Conservation (phyloP, 2,888 invertebrate genomes). For the Campaea margaritaria region DNA sequence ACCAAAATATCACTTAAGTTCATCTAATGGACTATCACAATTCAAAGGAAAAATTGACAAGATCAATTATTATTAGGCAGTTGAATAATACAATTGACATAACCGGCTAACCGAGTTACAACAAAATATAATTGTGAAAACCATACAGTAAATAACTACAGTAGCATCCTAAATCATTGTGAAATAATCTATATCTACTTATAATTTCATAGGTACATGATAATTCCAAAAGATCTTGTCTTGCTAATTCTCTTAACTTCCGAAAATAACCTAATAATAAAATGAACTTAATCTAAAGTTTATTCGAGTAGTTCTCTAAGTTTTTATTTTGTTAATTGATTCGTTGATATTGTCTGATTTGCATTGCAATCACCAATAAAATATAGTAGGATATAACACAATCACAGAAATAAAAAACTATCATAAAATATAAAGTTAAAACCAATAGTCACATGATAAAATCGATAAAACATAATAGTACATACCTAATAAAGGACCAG, state of each 20-base stretch:
- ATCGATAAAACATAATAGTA: too few relatives aligned
- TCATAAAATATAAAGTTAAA: neutral
- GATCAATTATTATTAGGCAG: slow-evolving; percentile 33
- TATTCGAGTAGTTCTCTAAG: slow-evolving; percentile 13
- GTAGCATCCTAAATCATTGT: slow-evolving; percentile 17
- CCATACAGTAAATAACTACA: slow-evolving; percentile 2
- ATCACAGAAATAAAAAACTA: slow-evolving; percentile 7
- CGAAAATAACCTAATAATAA: slow-evolving; percentile 5
- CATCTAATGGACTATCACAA: slow-evolving; percentile 74
- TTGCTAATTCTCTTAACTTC: neutral
- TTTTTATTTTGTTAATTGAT: slow-evolving; percentile 8
- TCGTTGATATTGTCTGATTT: slow-evolving; percentile 20
- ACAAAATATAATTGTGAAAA: slow-evolving; percentile 13
- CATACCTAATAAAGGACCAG: too few relatives aligned
- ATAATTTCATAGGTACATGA: slow-evolving; percentile 18
- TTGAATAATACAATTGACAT: slow-evolving; percentile 36
- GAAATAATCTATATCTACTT: slow-evolving; percentile 16
- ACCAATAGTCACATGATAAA: too few relatives aligned
- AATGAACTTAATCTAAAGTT: slow-evolving; percentile 17
- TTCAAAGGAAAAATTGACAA: slow-evolving; percentile 70
- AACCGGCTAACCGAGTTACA: slow-evolving; percentile 22
- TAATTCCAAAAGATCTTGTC: neutral
- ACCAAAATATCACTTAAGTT: slow-evolving; percentile 77
- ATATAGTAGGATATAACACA: slow-evolving; percentile 12
- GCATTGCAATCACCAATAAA: slow-evolving; percentile 9